These are phyloP conservation scores for Camponotus floridanus DNA, from an alignment of 1,140 invertebrate genomes.

Conservation along the genomic window DNA sequence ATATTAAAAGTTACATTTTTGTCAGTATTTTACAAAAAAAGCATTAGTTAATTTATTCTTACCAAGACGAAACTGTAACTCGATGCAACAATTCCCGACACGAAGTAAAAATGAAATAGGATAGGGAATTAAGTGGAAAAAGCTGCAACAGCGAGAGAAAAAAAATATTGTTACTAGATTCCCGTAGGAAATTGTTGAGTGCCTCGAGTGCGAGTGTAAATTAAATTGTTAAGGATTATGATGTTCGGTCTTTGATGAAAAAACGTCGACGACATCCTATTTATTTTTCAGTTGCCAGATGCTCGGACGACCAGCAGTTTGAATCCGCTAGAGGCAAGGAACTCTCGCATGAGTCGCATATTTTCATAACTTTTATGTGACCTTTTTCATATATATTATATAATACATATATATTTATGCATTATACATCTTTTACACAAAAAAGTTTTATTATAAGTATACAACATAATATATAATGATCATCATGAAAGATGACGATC, in stretches of 20 bases:
- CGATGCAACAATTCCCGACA: slow-evolving; percentile 11
- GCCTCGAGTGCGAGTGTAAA: slow-evolving; percentile 42
- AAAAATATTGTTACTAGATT: slow-evolving; percentile 37
- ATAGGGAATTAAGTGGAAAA: slow-evolving; percentile 54
- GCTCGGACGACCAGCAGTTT: slow-evolving; percentile 27
- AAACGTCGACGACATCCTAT: slow-evolving; percentile 49
- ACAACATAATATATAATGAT: not conserved
- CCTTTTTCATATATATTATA: not conserved
- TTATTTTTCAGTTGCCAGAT: slow-evolving; percentile 60
- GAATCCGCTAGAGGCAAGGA: slow-evolving; percentile 60
- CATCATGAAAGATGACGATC: not conserved
- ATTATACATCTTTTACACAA: not conserved
- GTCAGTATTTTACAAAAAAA: not conserved
- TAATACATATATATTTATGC: not conserved
- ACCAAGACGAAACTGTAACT: slow-evolving; percentile 31
- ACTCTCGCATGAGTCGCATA: slow-evolving; percentile 37
- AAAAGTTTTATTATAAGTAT: slow-evolving; percentile 8
- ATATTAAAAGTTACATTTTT: slow-evolving; percentile 43
- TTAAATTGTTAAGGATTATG: slow-evolving; percentile 60
- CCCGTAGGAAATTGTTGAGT: slow-evolving; percentile 51
- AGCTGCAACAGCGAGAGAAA: not conserved
- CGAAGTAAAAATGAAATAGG: slow-evolving; percentile 54
- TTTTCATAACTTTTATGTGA: slow-evolving; percentile 39
- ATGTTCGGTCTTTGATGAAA: slow-evolving; percentile 41
- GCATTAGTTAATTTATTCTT: slow-evolving; percentile 39